phyloP scores from a whole-genome alignment of 30 jellyfish, hydroid and myxozoan genomes.

The Calvadosia cruxmelitensis region DNA sequence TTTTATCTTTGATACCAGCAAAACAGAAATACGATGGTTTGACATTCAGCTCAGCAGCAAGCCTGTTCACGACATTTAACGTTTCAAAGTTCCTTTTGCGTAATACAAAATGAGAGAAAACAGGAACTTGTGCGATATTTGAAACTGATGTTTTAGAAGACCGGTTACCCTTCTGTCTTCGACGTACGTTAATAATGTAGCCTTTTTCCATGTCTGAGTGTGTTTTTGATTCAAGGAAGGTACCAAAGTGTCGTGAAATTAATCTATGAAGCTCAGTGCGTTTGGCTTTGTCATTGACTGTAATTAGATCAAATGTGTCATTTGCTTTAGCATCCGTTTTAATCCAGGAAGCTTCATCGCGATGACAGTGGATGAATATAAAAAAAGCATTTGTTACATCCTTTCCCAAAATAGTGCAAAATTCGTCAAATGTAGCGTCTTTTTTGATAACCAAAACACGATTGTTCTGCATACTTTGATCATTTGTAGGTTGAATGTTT shows the following conservation, averaged over 20 bases:
- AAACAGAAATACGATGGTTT: conserved; percentile 23
- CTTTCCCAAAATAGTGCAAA: conserved; percentile 3
- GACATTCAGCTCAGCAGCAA: conserved; percentile 17
- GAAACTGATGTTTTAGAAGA: not conserved
- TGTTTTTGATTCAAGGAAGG: conserved; percentile 49
- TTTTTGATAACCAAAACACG: not conserved
- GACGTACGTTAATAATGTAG: not conserved
- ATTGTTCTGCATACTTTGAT: not conserved
- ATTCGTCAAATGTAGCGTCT: conserved; percentile 13
- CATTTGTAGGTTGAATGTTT: not conserved
- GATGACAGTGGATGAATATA: conserved; percentile 35
- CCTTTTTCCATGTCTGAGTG: not conserved
- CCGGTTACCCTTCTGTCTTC: not conserved
- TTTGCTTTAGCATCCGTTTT: conserved; percentile 11
- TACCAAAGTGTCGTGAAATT: conserved; percentile 24
- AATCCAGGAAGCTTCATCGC: too few relatives aligned
- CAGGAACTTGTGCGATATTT: not conserved
- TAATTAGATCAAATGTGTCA: conserved; percentile 1
- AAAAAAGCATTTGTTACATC: conserved; percentile 15
- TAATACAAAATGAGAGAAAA: conserved; percentile 9
- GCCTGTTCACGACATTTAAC: conserved; percentile 24
- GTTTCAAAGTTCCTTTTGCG: conserved; percentile 40
- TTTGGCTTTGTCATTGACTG: conserved; percentile 7
- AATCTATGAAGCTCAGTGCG: conserved; percentile 36
- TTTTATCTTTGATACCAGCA: conserved; percentile 76